These are phyloP conservation scores for Temnothorax nylanderi DNA, from an alignment of 1,140 invertebrate species.

Conservation along the genomic window DNA sequence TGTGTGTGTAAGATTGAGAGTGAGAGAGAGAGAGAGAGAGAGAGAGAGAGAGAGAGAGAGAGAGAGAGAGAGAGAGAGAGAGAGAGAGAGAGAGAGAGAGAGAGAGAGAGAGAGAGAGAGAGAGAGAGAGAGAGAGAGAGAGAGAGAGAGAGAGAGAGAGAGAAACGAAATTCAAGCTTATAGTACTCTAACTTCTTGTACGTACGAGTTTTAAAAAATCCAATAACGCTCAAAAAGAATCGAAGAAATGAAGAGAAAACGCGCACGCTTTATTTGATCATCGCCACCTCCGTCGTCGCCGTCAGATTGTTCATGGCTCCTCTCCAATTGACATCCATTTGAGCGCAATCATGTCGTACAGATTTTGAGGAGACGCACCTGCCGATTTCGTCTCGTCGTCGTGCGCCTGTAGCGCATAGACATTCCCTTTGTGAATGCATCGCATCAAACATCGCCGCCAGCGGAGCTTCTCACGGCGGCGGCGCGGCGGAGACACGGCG, in stretches of 20 bases:
- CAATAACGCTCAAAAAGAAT: neutral
- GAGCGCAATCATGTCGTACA: constrained; percentile 1
- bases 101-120: too few relatives aligned
- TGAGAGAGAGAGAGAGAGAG: neutral
- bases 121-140: too few relatives aligned
- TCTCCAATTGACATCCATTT: constrained; percentile 28
- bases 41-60: too few relatives aligned
- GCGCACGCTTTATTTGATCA: neutral
- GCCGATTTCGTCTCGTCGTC: neutral
- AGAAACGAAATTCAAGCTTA: neutral
- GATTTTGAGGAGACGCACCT: neutral
- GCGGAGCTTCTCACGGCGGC: constrained; percentile 36
- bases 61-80: too few relatives aligned
- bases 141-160: too few relatives aligned
- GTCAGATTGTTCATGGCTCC: neutral
- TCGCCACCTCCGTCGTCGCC: neutral
- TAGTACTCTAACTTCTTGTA: neutral
- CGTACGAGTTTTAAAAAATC: neutral
- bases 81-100: too few relatives aligned
- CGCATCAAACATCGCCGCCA: neutral
- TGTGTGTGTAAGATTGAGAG: neutral
- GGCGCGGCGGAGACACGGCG: constrained; percentile 25
- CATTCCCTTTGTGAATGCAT: constrained; percentile 52
- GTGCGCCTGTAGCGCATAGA: constrained; percentile 8
- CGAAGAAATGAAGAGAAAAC: neutral